Evolutionary conservation across 2,888 invertebrate species (phyloP), one percentile per base, ranked within the genome.

Genomic region (Chymomyza caudatula): DNA sequence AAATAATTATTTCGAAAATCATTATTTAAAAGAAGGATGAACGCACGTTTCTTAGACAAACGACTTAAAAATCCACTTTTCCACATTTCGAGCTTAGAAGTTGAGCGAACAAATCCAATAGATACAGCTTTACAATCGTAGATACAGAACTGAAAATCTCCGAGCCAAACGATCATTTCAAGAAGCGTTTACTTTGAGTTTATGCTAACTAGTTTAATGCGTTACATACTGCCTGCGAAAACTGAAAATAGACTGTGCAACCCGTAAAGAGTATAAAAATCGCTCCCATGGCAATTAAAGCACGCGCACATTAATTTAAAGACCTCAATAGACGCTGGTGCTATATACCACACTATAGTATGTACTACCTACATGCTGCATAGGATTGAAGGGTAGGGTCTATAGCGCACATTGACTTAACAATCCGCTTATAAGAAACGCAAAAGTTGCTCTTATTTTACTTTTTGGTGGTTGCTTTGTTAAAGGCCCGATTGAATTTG

Each of bases 211-310:
- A n/a, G n/a, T n/a, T n/a, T n/a, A n/a, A n/a, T n/a, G n/a, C 53
- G 23, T 53, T 23, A 25, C 54, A 23, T 37, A 58, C 51, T 17
- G 49, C 22, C 13, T 25, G 13, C n/a, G 20, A 25, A 17, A 58
- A 25, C 23, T 49, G 47, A 19, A 47, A 58, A 29, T 58, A 37
- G 2, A 11, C 29, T 11, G 1, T 4, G 11, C 11, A 11, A 37
- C 2, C 29, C 2, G 11, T 2, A 47, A n/a, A 47, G 44, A 15
- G 44, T 17, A 47, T 17, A 15, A 6, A 47, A 15, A 15, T 63
- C 67, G 65, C 77, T 75, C 77, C 75, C 75, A 75, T 77, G 75
- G 74, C 77, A 75, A 77, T 77, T 75, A 75, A 75, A 62, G 60
- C 22, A 13, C 63, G 72, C 60, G 67, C 62, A 64, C 61, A 68